Base-by-base conservation (phyloP, 2,888 invertebrate genomes). In the Lordiphosa fenestrarum region DNA sequence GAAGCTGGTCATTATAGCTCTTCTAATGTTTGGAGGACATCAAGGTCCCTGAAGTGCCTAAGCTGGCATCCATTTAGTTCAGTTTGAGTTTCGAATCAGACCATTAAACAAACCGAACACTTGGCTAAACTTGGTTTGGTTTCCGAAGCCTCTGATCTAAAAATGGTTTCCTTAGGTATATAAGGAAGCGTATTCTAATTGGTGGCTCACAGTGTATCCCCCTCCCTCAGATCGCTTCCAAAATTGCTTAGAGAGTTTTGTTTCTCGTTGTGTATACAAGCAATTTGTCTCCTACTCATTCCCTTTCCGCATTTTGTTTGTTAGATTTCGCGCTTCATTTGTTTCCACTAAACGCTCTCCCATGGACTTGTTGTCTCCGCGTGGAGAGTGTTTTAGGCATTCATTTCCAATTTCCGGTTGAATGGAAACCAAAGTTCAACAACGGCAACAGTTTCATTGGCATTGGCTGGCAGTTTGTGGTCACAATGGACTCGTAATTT, bases 381-480 rank as follows among this genome's bases (percentile, higher is more conserved):
- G 10, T 53, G n/a, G 47, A 15, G 15, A 15, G 15, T 19, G 3
- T 36, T 47, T 58, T 62, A 42, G 53, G 37, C 55, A 62, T 42
- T 56, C 42, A 67, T 66, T 63, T 67, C 48, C 53, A 52, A 59
- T 80, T 83, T 85, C 84, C 81, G 84, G 85, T 69, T 73, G 69
- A 67, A 80, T 71, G 67, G 62, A 53, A 44, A 54, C 6, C 9
- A 35, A 19, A 42, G 33, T 46, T 9, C 10, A 52, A 44, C 52
- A 39, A 37, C n/a, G 41, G 15, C 40, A 23, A 39, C 30, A 30
- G 30, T 30, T 30, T 9, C 30, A 30, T 30, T 30, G 30, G 30
- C 30, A 30, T 30, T 30, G 30, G 13, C 25, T 30, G 30, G 13
- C 25, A 38, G 25, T 59, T 55, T 54, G 54, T 49, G 53, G 54